Base-by-base conservation (phyloP, 2,797 vertebrate species). In the Cuniculus paca region DNA sequence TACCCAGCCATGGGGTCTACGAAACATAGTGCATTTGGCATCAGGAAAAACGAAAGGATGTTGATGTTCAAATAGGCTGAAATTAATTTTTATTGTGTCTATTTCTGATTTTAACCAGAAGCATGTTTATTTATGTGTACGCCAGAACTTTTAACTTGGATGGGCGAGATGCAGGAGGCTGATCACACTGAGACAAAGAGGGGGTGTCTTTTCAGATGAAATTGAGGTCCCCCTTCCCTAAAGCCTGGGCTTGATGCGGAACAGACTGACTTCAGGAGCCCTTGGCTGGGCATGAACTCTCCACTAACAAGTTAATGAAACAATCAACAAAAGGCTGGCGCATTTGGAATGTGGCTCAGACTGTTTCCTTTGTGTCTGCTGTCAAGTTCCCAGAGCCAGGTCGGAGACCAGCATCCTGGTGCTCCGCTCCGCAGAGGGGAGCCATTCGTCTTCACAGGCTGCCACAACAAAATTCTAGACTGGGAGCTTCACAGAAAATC, bases 101-200 rank as follows among this genome's bases (percentile, higher is more conserved):
- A 13, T 95, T 79, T 56, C 84, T 61, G 24, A 68, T 48, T 88
- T 97, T 85, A 92, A 83, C 52, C 34, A 86, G 61, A 84, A 72
- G 81, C 31, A 75, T 89, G 74, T 88, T 58, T 54, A 45, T 20
- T 26, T 6, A 24, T 8, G 6, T 60, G 22, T 52, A 45, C 56
- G 16, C 65, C 56, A 5, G 34, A 87, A 52, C 6, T 80, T 89
- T 85, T 70, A 54, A 72, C 17, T 50, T 24, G 22, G 68, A 63
- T 10, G 36, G 81, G 75, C 52, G 70, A 74, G n/a, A 61, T 2
- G 0, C 36, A 5, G 16, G 63, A 80, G 26, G 8, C n/a, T 45
- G 13, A 82, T 6, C 12, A 19, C 1, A 17, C 19, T 45, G 31
- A n/a, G 60, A 12, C 50, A 75, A 86, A 50, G 56, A 54, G 26